Evolutionary conservation across 2,888 invertebrate genomes (phyloP).

Genomic region (Tachina fera): DNA sequence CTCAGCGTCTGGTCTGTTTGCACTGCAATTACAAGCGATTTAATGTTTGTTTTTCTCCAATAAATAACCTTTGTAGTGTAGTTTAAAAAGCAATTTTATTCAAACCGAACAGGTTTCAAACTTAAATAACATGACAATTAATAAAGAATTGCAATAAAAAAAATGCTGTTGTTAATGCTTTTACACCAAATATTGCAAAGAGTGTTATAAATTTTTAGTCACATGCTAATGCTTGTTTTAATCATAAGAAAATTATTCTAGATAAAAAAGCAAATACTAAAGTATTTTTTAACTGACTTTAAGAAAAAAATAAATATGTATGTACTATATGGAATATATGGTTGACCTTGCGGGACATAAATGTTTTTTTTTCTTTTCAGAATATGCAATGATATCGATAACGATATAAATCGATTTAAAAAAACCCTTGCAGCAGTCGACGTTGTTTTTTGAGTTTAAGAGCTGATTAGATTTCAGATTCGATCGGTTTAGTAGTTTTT

Average conservation of each 20-base stretch:
- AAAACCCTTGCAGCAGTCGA: too few species aligned
- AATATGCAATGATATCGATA: too few species aligned
- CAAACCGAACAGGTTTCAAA: constrained; percentile 22
- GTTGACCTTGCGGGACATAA: too few species aligned
- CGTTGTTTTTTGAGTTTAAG: too few species aligned
- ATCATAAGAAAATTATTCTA: background rate
- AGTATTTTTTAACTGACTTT: too few species aligned
- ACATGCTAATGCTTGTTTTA: constrained; percentile 26
- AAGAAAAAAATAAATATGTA: background rate
- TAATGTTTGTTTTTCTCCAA: constrained; percentile 31
- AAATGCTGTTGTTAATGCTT: background rate
- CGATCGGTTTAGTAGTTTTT: too few species aligned
- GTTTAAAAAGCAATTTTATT: constrained; percentile 14
- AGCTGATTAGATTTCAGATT: too few species aligned
- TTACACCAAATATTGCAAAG: constrained; percentile 7
- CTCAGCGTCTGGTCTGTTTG: constrained; percentile 8
- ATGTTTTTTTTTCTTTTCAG: too few species aligned
- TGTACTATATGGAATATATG: too few species aligned
- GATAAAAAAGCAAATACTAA: constrained; percentile 5
- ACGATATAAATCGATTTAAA: too few species aligned
- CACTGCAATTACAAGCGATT: constrained; percentile 17
- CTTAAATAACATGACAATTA: constrained; percentile 22
- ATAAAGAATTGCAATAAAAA: constrained; percentile 27
- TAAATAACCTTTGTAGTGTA: background rate
- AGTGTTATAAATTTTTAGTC: constrained; percentile 5